Evolutionary conservation across 2,113 vertebrate species (phyloP).

Genomic region (Spea bombifrons): DNA sequence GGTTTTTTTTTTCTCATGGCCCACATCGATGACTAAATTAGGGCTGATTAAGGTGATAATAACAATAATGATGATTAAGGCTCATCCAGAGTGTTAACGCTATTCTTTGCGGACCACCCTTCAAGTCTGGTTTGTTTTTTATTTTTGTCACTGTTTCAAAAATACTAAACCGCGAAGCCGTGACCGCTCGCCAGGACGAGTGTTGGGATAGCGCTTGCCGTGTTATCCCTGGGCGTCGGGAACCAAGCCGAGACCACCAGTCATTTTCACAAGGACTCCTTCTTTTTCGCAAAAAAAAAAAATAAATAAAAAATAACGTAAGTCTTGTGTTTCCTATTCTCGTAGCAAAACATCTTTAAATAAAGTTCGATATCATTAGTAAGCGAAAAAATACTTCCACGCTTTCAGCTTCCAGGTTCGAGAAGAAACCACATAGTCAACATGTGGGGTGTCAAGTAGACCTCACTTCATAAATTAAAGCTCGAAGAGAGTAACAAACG

Average conservation of each 20-base stretch:
- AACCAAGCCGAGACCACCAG: constrained; percentile 16
- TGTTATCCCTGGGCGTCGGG: constrained; percentile 2
- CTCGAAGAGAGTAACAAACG: not conserved
- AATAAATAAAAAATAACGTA: not conserved
- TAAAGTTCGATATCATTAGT: constrained; percentile 19
- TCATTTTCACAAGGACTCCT: constrained; percentile 1
- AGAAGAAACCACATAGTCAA: constrained; percentile 5
- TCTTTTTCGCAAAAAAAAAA: not conserved
- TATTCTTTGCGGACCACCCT: not conserved
- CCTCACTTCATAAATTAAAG: constrained; percentile 27
- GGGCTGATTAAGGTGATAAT: too few relatives aligned
- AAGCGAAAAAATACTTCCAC: constrained; percentile 26
- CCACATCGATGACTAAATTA: too few relatives aligned
- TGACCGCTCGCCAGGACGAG: too few relatives aligned
- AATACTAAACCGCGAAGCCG: not conserved
- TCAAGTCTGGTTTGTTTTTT: not conserved
- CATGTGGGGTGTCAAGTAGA: not conserved
- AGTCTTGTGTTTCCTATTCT: constrained; percentile 24
- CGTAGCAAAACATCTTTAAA: constrained; percentile 22
- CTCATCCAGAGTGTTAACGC: not conserved
- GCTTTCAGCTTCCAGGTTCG: not conserved
- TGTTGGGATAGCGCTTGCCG: not conserved
- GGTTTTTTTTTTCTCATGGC: too few relatives aligned
- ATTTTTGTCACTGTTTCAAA: not conserved
- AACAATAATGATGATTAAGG: not conserved